phyloP scores from a whole-genome alignment of 2,888 invertebrate genomes.

The Timandra comae region DNA sequence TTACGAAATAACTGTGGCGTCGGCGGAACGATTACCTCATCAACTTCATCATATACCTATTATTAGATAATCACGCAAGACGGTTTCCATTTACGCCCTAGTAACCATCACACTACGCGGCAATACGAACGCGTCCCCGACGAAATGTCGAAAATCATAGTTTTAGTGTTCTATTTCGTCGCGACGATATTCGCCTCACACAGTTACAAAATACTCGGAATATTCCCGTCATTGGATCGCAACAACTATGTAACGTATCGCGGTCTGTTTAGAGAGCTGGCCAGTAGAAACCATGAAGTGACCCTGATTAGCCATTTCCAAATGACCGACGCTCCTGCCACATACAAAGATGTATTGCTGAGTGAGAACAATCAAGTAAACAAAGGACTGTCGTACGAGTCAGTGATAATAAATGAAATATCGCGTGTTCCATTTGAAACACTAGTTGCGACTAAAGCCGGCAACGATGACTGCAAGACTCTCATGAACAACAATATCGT shows the following conservation, averaged over 20 bases:
- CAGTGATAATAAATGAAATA: conserved; percentile 65
- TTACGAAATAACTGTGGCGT: conserved; percentile 60
- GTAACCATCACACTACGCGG: conserved; percentile 53
- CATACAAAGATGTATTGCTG: conserved; percentile 74
- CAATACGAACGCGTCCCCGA: conserved; percentile 51
- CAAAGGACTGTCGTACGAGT: conserved; percentile 65
- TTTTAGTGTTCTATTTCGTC: conserved; percentile 42
- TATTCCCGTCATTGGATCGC: conserved; percentile 71
- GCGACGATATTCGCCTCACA: conserved; percentile 42
- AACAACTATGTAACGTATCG: conserved; percentile 73
- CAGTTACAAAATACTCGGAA: conserved; percentile 69
- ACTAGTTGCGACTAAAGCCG: conserved; percentile 63
- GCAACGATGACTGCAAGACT: conserved; percentile 68
- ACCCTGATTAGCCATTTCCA: conserved; percentile 73
- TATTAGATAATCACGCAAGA: conserved; percentile 64
- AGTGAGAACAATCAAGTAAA: conserved; percentile 50
- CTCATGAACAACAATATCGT: conserved; percentile 71
- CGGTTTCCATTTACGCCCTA: conserved; percentile 55
- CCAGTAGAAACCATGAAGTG: conserved; percentile 70
- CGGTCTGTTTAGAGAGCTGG: conserved; percentile 66
- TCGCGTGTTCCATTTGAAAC: conserved; percentile 68
- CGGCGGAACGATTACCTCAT: conserved; percentile 68
- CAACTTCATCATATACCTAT: conserved; percentile 50
- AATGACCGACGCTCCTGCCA: conserved; percentile 57
- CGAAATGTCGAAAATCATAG: conserved; percentile 46